Evolutionary conservation across 2,797 vertebrate genomes (phyloP), one percentile per base, ranked within the genome.

Genomic region (Clamator glandarius): DNA sequence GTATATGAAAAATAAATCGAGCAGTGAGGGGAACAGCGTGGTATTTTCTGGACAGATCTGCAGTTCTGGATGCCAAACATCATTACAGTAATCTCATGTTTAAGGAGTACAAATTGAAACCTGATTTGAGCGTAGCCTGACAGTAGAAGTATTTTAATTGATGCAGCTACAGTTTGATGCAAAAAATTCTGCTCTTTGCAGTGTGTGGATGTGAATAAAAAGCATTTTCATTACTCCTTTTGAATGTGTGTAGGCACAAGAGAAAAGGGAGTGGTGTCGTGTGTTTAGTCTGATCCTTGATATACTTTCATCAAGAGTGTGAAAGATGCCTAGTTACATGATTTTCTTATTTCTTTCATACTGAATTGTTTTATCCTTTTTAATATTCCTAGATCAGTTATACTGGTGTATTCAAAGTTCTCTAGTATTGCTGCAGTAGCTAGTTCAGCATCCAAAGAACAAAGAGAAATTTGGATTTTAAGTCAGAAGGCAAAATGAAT

Each of bases 91-190:
- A 95, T 89, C 76, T 92, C 68, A 44, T 87, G 62, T 83, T 90
- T 91, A 86, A 90, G 80, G 55, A 81, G 59, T 76, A 76, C 59
- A 90, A 92, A 95, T 86, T 91, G 59, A 85, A 96, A 93, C 55
- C 84, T 89, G 79, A 73, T 87, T 80, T 84, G 79, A 91, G 33
- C 9, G 1, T 89, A 86, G 68, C 62, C 76, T 83, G 81, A 80
- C 28, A 1, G 79, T 84, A 87, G 69, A 94, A 84, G 12, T 72
- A 44, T 66, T 90, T 94, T 94, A 93, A 83, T 81, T 67, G 44
- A 84, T 4, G 4, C 48, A 88, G 13, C 39, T 90, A 72, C 46
- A 91, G 48, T 76, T 87, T 88, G 48, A 73, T 86, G 67, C 59
- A 35, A 35, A 88, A 46, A 44, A 44, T 15, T 85, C 24, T 90